phyloP scores from a whole-genome alignment of 92 coral and sea anemone species.

The Galaxea fascicularis region DNA sequence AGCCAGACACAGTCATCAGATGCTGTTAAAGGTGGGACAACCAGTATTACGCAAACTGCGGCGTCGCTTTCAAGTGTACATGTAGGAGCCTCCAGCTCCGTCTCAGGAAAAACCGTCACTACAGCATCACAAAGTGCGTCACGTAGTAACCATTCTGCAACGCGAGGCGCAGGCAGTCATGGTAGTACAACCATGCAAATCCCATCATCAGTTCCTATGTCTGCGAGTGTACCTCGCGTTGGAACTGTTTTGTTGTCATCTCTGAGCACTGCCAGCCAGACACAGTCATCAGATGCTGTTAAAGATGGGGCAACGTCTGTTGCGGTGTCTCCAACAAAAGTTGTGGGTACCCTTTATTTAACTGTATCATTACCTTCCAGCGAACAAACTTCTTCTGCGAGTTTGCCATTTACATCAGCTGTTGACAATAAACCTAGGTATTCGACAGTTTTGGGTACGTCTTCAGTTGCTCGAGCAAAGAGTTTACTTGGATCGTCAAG shows the following conservation, averaged over 20 bases:
- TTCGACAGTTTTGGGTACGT: not conserved
- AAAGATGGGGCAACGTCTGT: not conserved
- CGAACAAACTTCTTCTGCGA: not conserved
- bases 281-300: not conserved
- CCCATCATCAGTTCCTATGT: conserved; percentile 6
- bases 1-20: not conserved
- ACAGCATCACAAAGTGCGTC: too few species aligned
- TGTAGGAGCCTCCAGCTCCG: not conserved
- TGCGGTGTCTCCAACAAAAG: not conserved
- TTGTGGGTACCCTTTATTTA: not conserved
- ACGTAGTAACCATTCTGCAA: too few species aligned
- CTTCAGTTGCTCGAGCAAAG: not conserved
- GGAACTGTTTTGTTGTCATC: not conserved
- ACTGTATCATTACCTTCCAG: not conserved
- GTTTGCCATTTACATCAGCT: not conserved
- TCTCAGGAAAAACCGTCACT: not conserved
- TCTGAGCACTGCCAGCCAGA: not conserved
- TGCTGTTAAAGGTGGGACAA: too few species aligned
- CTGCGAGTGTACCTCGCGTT: not conserved
- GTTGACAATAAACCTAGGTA: not conserved
- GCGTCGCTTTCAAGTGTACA: not conserved
- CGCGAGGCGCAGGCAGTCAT: too few species aligned
- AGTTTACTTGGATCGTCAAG: conserved; percentile 9
- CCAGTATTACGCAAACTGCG: not conserved
- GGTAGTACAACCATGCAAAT: not conserved